phyloP scores from a whole-genome alignment of 2,113 vertebrate genomes.

The Bubo scandiacus region DNA sequence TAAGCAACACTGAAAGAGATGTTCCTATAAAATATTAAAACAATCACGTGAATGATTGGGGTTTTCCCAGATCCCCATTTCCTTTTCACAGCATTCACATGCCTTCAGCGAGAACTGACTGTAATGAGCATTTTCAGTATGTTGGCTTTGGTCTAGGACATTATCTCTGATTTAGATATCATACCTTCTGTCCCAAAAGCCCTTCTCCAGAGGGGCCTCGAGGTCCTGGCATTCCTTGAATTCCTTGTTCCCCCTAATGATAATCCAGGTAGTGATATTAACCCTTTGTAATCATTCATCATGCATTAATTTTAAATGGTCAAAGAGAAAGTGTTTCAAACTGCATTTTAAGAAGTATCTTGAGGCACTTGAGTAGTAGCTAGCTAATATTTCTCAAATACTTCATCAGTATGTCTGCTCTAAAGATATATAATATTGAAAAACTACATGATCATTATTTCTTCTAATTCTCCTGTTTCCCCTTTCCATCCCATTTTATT shows the following conservation, averaged over 20 bases:
- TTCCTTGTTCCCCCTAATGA: conserved; percentile 84
- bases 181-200: conserved; percentile 85
- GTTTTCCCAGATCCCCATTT: background rate
- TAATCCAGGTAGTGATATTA: conserved; percentile 34
- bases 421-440: background rate
- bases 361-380: background rate
- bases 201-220: conserved; percentile 86
- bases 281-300: background rate
- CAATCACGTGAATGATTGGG: background rate
- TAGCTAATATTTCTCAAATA: background rate
- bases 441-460: background rate
- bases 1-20: background rate
- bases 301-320: background rate
- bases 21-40: background rate
- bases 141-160: background rate
- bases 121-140: background rate
- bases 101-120: background rate
- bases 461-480: background rate
- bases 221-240: conserved; percentile 85
- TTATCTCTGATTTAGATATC: background rate
- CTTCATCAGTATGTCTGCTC: background rate
- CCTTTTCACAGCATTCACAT: background rate
- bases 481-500: background rate
- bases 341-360: background rate
- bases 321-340: background rate